Evolutionary conservation across 2,113 vertebrate species (phyloP).

Genomic region (Sorex fumeus): DNA sequence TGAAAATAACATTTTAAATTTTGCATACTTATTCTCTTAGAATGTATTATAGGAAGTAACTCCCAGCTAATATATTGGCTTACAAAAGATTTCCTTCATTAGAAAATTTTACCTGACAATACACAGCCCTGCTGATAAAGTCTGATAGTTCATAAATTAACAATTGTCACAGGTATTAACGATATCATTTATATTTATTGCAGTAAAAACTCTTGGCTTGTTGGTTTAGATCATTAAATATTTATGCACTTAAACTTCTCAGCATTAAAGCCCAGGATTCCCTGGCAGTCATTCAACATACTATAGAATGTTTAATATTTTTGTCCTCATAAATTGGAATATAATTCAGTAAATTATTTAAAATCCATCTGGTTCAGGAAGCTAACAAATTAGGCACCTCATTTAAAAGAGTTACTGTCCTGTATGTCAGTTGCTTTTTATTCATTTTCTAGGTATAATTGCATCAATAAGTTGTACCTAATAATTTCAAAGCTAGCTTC

Average conservation of each 20-base stretch:
- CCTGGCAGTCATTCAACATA: constrained; percentile 61
- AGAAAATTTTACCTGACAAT: constrained; percentile 27
- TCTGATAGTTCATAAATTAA: constrained; percentile 78
- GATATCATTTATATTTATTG: constrained; percentile 70
- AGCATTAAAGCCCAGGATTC: constrained; percentile 69
- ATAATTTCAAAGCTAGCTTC: constrained; percentile 69
- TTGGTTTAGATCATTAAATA: constrained; percentile 76
- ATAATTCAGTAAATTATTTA: constrained; percentile 80
- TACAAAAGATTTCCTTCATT: constrained; percentile 56
- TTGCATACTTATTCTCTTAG: constrained; percentile 9
- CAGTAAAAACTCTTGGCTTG: constrained; percentile 72
- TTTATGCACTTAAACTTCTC: constrained; percentile 73
- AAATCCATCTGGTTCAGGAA: constrained; percentile 77
- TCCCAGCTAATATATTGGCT: constrained; percentile 41
- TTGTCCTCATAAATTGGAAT: constrained; percentile 75
- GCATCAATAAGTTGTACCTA: constrained; percentile 72
- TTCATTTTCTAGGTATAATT: constrained; percentile 79
- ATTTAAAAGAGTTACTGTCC: constrained; percentile 77
- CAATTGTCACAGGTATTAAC: constrained; percentile 58
- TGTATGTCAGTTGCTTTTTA: constrained; percentile 70
- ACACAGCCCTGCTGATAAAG: neutral
- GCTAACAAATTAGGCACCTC: constrained; percentile 78
- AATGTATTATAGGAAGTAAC: constrained; percentile 39
- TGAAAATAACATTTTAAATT: constrained; percentile 59
- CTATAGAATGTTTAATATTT: constrained; percentile 69